Base-by-base conservation (phyloP, 2,797 vertebrate genomes). In the Sardinella longiceps region DNA sequence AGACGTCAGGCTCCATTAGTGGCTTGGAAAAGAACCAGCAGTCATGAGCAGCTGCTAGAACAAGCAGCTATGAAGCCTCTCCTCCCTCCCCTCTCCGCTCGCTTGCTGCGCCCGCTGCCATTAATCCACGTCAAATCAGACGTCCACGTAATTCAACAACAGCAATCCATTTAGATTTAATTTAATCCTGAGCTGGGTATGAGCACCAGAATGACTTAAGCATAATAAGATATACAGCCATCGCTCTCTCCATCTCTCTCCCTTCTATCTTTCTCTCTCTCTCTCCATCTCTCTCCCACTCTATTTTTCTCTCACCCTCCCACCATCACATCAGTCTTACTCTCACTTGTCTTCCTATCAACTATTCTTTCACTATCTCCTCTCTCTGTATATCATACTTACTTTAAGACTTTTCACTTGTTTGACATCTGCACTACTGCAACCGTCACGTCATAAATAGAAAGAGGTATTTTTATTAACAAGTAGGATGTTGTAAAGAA, bases 111-210 rank as follows among this genome's bases (percentile, higher is more conserved):
- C 43, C 70, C 56, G 74, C 56, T 30, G 23, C 63, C 84, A 87
- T 87, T 89, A 86, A 89, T 90, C 80, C 80, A 56, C 83, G 85
- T 87, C 82, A 53, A 82, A 86, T 85, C 63, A 85, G 84, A 85
- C 87, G 85, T 85, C 81, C 33, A 84, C 66, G 85, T 80, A 56
- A 82, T 81, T 87, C 86, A 74, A 45, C 80, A 88, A 89, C 82
- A 88, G 81, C 81, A 80, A 80, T 74, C 81, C 63, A 80, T 87
- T 85, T 87, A 37, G 63, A 87, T 88, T 88, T 84, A 74, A 74
- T 74, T 37, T 39, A 39, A 74, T 74, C 33, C 6, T 74, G 66
- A 37, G 33, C 30, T 74, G 33, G 66, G 33, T 74, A 74, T 74
- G 66, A 39, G 66, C 66, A 39, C 66, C 12, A 33, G 33, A 33